phyloP scores from a whole-genome alignment of 2,113 vertebrate genomes.

The Lates calcarifer region DNA sequence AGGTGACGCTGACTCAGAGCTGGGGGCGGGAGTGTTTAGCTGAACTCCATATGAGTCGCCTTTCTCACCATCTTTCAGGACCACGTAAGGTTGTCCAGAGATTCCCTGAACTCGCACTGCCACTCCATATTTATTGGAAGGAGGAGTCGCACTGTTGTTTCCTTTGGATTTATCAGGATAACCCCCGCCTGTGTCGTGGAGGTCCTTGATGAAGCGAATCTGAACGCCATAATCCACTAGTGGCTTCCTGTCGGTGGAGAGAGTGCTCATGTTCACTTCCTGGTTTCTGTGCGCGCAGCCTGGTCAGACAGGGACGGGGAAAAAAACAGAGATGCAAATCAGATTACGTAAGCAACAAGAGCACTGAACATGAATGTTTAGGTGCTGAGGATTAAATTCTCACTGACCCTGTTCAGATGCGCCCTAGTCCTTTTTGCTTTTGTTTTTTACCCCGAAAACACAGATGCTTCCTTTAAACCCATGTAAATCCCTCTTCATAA shows the following conservation, averaged over 20 bases:
- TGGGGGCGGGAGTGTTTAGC: conserved; percentile 75
- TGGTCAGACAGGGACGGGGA: conserved; percentile 12
- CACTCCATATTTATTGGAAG: conserved; percentile 90
- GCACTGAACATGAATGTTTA: neutral
- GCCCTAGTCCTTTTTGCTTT: neutral
- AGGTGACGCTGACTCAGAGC: conserved; percentile 76
- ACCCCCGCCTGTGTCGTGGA: conserved; percentile 82
- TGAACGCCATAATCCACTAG: conserved; percentile 94
- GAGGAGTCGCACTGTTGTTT: conserved; percentile 63
- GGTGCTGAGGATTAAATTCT: neutral
- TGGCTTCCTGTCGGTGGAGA: conserved; percentile 85
- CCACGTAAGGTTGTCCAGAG: conserved; percentile 94
- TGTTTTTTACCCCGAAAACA: neutral
- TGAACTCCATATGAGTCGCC: conserved; percentile 92
- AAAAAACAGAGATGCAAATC: conserved; percentile 58
- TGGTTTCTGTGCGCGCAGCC: conserved; percentile 18
- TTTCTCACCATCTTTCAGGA: conserved; percentile 94
- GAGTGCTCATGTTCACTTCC: conserved; percentile 78
- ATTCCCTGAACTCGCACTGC: conserved; percentile 96
- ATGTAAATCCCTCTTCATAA: neutral
- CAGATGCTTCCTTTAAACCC: neutral
- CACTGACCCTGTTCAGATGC: neutral
- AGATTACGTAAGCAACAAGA: conserved; percentile 25
- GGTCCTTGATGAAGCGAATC: conserved; percentile 96
- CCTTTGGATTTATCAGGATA: conserved; percentile 72